Evolutionary conservation across 2,888 invertebrate species (phyloP), one percentile per base, ranked within the genome.

Genomic region (Xestia xanthographa): DNA sequence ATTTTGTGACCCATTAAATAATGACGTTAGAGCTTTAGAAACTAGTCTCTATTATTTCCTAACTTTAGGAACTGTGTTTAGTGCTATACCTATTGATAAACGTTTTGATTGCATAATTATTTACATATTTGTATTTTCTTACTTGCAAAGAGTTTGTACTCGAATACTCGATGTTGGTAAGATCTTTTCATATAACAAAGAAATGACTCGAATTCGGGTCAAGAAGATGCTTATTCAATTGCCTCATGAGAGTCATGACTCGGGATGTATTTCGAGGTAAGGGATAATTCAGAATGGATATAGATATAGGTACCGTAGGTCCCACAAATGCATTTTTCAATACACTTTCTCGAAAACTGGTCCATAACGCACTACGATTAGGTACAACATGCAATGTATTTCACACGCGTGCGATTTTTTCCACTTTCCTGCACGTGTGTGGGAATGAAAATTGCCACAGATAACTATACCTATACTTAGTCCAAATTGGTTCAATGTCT

Each of bases 1-100:
- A 80, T 77, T 83, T 84, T 80, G 83, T 80, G 79, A 79, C 38
- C 74, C 72, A 78, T 82, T 74, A 77, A 75, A 76, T 80, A 66
- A 62, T 73, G 34, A 26, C n/a, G 65, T 71, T 77, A 66, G 56
- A 75, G 71, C 67, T 68, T 50, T 75, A 71, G 75, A 62, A 75
- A 84, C 50, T 38, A 45, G 60, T 73, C 22, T 58, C 68, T 80
- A 62, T 43, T 45, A 73, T 53, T 60, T 72, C 62, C 74, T 69
- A 73, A 41, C 50, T 72, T 76, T 74, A 74, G 79, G 65, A 72
- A 72, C 62, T 80, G 26, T 65, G 73, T 75, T 75, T 68, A 69
- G 43, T 53, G 38, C 26, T 66, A 56, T 74, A n/a, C n/a, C n/a
- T n/a, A 58, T 67, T 69, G 43, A 76, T 73, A 75, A 68, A 73